Evolutionary conservation across 2,797 vertebrate species (phyloP).

Genomic region (Xenopus petersii): DNA sequence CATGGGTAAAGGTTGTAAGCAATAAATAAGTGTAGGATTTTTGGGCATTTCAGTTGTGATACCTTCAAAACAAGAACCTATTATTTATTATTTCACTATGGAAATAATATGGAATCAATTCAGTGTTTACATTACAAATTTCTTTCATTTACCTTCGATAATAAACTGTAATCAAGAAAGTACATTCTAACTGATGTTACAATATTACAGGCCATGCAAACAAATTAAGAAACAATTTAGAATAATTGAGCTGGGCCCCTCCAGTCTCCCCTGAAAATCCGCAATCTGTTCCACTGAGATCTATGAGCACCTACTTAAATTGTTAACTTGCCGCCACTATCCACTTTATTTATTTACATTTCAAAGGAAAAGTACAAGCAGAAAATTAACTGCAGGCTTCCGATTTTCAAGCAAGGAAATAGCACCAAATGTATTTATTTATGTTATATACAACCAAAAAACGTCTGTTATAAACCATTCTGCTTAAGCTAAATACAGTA

Average conservation of each 20-base stretch:
- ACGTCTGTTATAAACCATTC: not conserved
- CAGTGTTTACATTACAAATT: slow-evolving; percentile 12
- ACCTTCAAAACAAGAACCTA: slow-evolving; percentile 4
- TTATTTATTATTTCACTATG: slow-evolving; percentile 15
- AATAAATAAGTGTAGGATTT: too few species aligned
- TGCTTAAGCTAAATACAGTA: not conserved
- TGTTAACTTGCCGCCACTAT: not conserved
- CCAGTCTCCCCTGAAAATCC: not conserved
- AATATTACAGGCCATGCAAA: slow-evolving; percentile 14
- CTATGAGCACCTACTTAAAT: not conserved
- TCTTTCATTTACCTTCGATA: slow-evolving; percentile 29
- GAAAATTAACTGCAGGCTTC: not conserved
- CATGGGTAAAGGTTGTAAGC: not conserved
- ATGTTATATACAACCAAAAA: not conserved
- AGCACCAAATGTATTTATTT: not conserved
- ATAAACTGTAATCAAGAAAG: slow-evolving; percentile 41
- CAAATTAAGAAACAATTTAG: slow-evolving; percentile 23
- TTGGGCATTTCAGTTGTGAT: not conserved
- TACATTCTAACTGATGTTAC: not conserved
- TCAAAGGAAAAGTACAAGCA: not conserved
- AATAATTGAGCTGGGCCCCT: slow-evolving; percentile 17
- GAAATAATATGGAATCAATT: not conserved
- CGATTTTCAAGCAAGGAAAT: not conserved
- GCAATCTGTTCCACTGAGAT: not conserved
- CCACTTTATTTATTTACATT: not conserved